These are phyloP conservation scores for Thunnus thynnus DNA, from an alignment of 2,113 vertebrate genomes.

Conservation along the genomic window DNA sequence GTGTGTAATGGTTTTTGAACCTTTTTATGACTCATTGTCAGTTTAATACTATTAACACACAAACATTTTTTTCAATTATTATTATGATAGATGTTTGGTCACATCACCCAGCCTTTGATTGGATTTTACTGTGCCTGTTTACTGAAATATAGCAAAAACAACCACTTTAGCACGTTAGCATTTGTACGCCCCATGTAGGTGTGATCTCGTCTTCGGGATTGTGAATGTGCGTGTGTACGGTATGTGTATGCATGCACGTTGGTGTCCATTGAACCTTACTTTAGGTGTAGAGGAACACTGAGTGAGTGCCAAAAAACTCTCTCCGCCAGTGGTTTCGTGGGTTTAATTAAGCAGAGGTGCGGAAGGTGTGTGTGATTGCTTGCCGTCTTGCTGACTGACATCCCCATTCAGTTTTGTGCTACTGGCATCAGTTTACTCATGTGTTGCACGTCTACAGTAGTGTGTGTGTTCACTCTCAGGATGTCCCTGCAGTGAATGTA, in stretches of 20 bases:
- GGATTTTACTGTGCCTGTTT: background rate
- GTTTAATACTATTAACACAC: too few species aligned
- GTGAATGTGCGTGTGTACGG: background rate
- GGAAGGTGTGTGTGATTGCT: constrained; percentile 29
- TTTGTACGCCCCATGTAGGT: background rate
- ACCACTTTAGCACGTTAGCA: background rate
- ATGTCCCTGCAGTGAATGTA: constrained; percentile 50
- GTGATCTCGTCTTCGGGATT: background rate
- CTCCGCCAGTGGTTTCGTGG: background rate
- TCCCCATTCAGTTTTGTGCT: background rate
- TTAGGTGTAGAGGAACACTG: background rate
- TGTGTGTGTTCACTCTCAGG: constrained; percentile 33
- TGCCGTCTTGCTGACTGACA: background rate
- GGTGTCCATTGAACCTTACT: background rate
- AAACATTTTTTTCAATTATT: background rate
- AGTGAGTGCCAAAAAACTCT: background rate
- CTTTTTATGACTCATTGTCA: too few species aligned
- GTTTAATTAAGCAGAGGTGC: constrained; percentile 16
- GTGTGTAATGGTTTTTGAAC: too few species aligned
- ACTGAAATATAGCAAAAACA: background rate
- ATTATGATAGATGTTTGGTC: background rate
- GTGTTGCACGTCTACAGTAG: constrained; percentile 18
- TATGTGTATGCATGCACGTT: background rate
- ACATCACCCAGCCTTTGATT: background rate
- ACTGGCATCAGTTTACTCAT: constrained; percentile 16